These are phyloP conservation scores for Rhopalosiphum padi DNA, from an alignment of 1,140 invertebrate genomes.

Conservation along the genomic window DNA sequence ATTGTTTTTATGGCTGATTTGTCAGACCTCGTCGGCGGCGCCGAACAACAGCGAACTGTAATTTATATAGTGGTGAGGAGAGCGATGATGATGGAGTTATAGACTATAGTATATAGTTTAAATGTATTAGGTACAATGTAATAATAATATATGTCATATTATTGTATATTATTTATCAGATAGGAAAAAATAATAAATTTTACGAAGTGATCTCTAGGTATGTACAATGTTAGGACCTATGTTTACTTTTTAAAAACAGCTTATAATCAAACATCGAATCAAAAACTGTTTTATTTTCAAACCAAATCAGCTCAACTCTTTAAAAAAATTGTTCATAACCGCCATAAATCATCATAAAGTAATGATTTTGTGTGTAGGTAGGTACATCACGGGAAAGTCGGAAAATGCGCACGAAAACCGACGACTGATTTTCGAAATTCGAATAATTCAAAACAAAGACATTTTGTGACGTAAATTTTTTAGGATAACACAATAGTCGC, in stretches of 20 bases:
- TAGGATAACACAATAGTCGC: too few relatives aligned
- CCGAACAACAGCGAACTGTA: not conserved
- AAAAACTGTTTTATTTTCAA: not conserved
- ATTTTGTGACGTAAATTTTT: not conserved
- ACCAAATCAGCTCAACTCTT: not conserved
- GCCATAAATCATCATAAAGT: not conserved
- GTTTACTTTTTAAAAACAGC: not conserved
- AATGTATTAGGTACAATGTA: too few relatives aligned
- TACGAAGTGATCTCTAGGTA: not conserved
- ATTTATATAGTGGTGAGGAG: not conserved
- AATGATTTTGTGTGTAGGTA: not conserved
- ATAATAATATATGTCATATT: too few relatives aligned
- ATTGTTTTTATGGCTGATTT: conserved; percentile 57
- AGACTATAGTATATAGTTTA: too few relatives aligned
- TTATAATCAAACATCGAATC: too few relatives aligned
- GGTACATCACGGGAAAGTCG: too few relatives aligned
- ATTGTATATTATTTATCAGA: not conserved
- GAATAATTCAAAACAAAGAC: not conserved
- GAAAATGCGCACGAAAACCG: not conserved
- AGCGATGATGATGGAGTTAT: not conserved
- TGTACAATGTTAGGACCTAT: too few relatives aligned
- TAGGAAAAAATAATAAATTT: too few relatives aligned
- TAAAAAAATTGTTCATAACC: not conserved
- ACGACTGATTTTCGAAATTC: not conserved
- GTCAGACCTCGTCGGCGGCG: not conserved